Evolutionary conservation across 2,888 invertebrate genomes (phyloP).

Genomic region (Nemurella pictetii): DNA sequence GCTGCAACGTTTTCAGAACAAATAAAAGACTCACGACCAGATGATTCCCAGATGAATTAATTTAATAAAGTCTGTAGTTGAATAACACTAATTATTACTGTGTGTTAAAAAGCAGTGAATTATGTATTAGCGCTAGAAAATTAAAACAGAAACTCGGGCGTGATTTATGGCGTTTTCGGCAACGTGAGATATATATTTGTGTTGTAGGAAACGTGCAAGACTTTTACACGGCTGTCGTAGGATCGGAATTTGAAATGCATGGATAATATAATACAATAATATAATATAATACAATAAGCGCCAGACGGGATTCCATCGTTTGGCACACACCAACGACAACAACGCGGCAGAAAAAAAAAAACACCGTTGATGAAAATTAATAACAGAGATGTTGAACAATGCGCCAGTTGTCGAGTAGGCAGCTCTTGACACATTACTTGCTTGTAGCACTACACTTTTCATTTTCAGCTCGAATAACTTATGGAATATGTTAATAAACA

Average conservation of each 20-base stretch:
- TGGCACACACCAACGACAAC: not conserved
- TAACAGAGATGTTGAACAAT: constrained; percentile 4
- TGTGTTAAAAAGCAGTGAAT: not conserved
- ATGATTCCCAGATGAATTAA: constrained; percentile 13
- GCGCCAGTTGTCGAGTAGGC: not conserved
- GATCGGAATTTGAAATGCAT: constrained; percentile 2
- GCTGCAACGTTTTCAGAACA: not conserved
- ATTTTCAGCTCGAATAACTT: constrained; percentile 3
- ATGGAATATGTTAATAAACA: constrained; percentile 19
- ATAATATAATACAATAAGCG: constrained; percentile 15
- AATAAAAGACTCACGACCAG: not conserved
- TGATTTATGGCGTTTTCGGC: constrained; percentile 7
- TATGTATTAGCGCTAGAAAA: constrained; percentile 1
- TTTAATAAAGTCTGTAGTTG: constrained; percentile 19
- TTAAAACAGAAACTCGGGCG: not conserved
- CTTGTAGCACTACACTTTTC: not conserved
- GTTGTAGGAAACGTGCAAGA: not conserved
- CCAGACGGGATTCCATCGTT: not conserved
- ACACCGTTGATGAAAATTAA: constrained; percentile 23
- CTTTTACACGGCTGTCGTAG: not conserved
- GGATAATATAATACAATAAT: not conserved
- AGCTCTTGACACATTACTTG: constrained; percentile 18
- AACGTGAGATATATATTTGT: not conserved
- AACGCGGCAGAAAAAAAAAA: constrained; percentile 1
- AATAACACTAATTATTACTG: constrained; percentile 7